A percentile compares a stretch with the other conserved stretches of the same genome.
phyloP scores from a whole-genome alignment of 2,888 invertebrate species.

The Drosophila lacicola region DNA sequence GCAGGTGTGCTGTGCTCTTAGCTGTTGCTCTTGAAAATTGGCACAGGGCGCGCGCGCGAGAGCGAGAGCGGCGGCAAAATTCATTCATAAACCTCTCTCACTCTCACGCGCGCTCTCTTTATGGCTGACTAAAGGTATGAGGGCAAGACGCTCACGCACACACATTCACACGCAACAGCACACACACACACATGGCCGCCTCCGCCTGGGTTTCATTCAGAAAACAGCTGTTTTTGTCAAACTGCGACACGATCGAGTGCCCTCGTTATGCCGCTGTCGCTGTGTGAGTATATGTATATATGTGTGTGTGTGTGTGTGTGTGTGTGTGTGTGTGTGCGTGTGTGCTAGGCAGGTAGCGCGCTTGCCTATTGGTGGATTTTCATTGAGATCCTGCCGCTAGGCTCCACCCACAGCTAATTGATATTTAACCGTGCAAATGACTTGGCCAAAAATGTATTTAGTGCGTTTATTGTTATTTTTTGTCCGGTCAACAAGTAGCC shows the following conservation, averaged over 20 bases:
- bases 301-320: conserved; percentile 15
- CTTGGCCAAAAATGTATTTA: conserved; percentile 56
- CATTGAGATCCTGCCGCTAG: conserved; percentile 53
- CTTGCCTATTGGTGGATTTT: conserved; percentile 62
- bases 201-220: conserved; percentile 75
- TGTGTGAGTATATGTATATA: conserved; percentile 14
- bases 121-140: conserved; percentile 43
- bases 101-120: conserved; percentile 35
- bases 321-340: conserved; percentile 18
- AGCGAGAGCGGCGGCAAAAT: conserved; percentile 41
- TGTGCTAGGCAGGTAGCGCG: conserved; percentile 63
- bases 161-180: conserved; percentile 7
- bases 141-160: conserved; percentile 45
- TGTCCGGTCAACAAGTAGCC: conserved; percentile 44
- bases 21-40: conserved; percentile 56
- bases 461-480: too few species aligned
- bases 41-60: conserved; percentile 40
- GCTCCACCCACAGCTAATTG: conserved; percentile 71
- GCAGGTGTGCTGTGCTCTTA: conserved; percentile 60
- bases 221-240: conserved; percentile 75
- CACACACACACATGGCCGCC: conserved; percentile 41
- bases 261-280: conserved; percentile 71
- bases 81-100: conserved; percentile 56
- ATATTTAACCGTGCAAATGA: conserved; percentile 46
- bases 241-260: conserved; percentile 77